These are phyloP conservation scores for Tupiocoris notatus DNA, from an alignment of 2,888 invertebrate species.

Conservation along the genomic window DNA sequence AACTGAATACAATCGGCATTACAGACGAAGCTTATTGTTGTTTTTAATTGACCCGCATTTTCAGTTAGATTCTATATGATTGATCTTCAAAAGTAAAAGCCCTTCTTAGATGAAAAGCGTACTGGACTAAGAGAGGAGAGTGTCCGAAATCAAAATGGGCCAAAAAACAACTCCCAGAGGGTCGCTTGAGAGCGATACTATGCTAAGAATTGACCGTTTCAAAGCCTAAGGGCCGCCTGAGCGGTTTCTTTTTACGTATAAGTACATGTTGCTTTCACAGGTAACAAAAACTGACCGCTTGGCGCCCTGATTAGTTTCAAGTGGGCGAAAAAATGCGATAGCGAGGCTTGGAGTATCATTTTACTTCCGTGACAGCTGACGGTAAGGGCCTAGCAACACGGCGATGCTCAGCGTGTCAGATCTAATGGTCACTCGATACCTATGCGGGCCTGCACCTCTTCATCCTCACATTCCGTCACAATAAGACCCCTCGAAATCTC, in stretches of 20 bases:
- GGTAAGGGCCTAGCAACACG: no score
- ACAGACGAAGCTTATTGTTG: no score
- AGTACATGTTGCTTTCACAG: conserved; percentile 15
- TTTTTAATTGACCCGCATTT: no score
- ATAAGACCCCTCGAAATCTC: neutral
- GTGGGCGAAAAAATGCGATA: neutral
- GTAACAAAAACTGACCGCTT: conserved; percentile 26
- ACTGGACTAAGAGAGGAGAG: no score
- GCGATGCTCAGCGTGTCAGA: conserved; percentile 17
- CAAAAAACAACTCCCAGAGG: no score
- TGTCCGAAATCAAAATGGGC: no score
- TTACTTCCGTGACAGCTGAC: conserved; percentile 36
- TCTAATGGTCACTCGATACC: conserved; percentile 43
- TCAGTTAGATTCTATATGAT: no score
- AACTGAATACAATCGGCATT: no score
- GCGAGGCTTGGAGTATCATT: conserved; percentile 14
- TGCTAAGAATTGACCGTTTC: no score
- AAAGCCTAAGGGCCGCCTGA: conserved; percentile 25
- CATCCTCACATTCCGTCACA: neutral
- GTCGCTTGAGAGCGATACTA: no score
- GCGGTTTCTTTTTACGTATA: neutral
- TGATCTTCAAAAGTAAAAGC: no score
- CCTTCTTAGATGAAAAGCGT: no score
- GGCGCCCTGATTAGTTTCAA: conserved; percentile 38
- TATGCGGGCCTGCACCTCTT: conserved; percentile 21